phyloP scores from a whole-genome alignment of 2,888 invertebrate species.

The Coleophora deauratella region DNA sequence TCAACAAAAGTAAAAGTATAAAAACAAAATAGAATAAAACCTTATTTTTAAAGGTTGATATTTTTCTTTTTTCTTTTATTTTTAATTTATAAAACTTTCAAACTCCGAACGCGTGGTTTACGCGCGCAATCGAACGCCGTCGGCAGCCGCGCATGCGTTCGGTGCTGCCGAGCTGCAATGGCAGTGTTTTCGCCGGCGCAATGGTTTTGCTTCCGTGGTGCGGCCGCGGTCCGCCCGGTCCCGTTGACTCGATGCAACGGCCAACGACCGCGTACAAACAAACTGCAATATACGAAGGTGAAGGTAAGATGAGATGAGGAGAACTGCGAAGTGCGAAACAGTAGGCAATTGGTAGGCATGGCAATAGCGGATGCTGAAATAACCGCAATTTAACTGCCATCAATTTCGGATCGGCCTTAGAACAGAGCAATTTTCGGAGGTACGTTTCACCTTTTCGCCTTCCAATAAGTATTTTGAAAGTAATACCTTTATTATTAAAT shows the following conservation, averaged over 20 bases:
- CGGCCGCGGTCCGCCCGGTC: conserved; percentile 24
- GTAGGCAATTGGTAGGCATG: too few relatives aligned
- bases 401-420: too few relatives aligned
- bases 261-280: conserved; percentile 33
- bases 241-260: conserved; percentile 10
- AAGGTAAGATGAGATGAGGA: conserved; percentile 40
- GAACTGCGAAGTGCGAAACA: conserved; percentile 23
- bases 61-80: neutral
- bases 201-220: conserved; percentile 59
- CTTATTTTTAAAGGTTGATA: neutral
- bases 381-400: conserved; percentile 16
- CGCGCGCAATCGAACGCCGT: conserved; percentile 30
- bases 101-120: conserved; percentile 20
- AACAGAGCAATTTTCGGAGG: too few relatives aligned
- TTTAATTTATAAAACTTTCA: conserved; percentile 20
- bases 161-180: conserved; percentile 48
- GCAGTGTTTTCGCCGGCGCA: conserved; percentile 39
- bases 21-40: neutral
- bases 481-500: too few relatives aligned
- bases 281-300: conserved; percentile 39
- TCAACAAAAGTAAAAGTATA: neutral
- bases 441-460: too few relatives aligned
- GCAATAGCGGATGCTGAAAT: conserved; percentile 28
- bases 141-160: conserved; percentile 52
- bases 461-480: too few relatives aligned